phyloP scores from a whole-genome alignment of 1,140 invertebrate species.

The Diachasma alloeum region DNA sequence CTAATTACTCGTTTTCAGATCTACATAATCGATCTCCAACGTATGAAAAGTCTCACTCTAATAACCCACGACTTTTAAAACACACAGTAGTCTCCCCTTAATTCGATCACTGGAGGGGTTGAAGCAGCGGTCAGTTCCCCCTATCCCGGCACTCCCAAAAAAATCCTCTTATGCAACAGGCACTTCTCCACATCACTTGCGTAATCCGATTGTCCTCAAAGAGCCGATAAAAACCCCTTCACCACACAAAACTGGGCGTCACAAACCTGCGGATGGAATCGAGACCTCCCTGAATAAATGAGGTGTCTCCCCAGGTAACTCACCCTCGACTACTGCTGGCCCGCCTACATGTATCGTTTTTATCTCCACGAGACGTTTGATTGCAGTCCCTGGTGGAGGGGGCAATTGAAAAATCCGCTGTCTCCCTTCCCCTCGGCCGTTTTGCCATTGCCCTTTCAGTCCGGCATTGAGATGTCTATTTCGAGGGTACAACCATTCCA shows the following conservation, averaged over 20 bases:
- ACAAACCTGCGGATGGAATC: not conserved
- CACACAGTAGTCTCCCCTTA: no score
- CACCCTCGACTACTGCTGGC: slow-evolving; percentile 13
- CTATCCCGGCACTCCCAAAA: not conserved
- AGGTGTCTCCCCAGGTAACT: not conserved
- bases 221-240: not conserved
- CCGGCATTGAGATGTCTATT: slow-evolving; percentile 2
- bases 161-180: slow-evolving; percentile 21
- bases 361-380: slow-evolving; percentile 19
- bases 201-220: not conserved
- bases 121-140: not conserved
- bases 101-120: not conserved
- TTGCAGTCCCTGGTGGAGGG: not conserved
- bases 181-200: slow-evolving; percentile 7
- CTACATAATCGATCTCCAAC: no score
- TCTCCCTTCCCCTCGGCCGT: not conserved
- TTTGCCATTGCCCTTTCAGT: not conserved
- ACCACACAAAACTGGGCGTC: not conserved
- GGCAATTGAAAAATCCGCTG: not conserved
- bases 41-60: no score
- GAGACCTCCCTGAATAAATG: no score
- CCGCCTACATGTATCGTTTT: slow-evolving; percentile 16
- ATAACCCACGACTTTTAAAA: no score
- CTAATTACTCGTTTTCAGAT: no score
- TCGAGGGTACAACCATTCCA: not conserved